Percentiles rank a stretch among this genome's conserved stretches.
Conservation (phyloP, 2,113 vertebrate genomes). For the Prietella phreatophila region DNA sequence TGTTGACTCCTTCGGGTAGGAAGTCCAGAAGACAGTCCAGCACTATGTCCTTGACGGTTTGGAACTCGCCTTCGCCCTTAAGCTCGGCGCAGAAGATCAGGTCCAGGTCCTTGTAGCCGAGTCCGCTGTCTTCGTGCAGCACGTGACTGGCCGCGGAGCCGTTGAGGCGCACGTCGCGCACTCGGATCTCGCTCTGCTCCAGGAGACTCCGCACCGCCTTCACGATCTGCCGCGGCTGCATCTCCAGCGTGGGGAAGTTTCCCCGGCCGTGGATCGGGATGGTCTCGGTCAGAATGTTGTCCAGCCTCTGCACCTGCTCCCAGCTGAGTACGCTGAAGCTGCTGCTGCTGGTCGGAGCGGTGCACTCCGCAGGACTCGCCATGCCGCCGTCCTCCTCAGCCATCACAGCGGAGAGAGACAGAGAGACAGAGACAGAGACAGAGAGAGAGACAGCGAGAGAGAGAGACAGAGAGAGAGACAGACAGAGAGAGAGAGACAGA, state of each 20-base stretch:
- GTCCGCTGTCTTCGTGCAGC: slow-evolving; percentile 90
- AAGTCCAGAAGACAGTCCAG: slow-evolving; percentile 98
- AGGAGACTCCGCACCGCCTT: slow-evolving; percentile 90
- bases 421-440: not conserved
- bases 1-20: slow-evolving; percentile 95
- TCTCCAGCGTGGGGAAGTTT: slow-evolving; percentile 95
- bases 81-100: slow-evolving; percentile 96
- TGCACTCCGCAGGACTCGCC: slow-evolving; percentile 57
- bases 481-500: not conserved
- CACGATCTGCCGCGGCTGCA: slow-evolving; percentile 94
- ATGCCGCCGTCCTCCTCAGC: slow-evolving; percentile 80
- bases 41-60: slow-evolving; percentile 95
- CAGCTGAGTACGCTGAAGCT: slow-evolving; percentile 90
- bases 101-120: slow-evolving; percentile 98
- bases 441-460: not conserved
- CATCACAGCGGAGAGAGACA: slow-evolving; percentile 68
- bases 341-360: slow-evolving; percentile 65
- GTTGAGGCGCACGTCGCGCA: slow-evolving; percentile 92
- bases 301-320: slow-evolving; percentile 97
- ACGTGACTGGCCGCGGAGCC: slow-evolving; percentile 96
- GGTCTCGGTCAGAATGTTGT: slow-evolving; percentile 90
- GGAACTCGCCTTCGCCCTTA: slow-evolving; percentile 91
- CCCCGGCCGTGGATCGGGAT: slow-evolving; percentile 97
- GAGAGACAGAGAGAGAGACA: not conserved
- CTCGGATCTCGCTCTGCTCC: slow-evolving; percentile 84